Base-by-base conservation (phyloP, 2,113 vertebrate species). In the Lophius piscatorius region DNA sequence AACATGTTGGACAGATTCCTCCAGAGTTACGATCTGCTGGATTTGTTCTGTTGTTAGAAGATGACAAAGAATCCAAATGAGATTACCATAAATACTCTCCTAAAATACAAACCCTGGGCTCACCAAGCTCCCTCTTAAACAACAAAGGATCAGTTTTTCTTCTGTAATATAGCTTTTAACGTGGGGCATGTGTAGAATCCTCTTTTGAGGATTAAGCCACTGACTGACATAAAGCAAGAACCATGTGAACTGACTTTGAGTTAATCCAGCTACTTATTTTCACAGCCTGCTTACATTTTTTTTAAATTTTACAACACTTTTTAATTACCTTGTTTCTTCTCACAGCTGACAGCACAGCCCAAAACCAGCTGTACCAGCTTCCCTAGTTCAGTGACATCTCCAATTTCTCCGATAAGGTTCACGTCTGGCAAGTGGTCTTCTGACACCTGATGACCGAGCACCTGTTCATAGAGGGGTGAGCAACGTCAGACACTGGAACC, bases 1-100 rank as follows among this genome's bases (percentile, higher is more conserved):
- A 16, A 95, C 91, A 0, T 97, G 94, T 79, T 97, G 95, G 62
- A 96, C 94, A 0, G 94, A 95, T 55, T 97, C 95, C 79, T 94
- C 94, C 36, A 97, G 87, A 0, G 92, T 96, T 94, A 96, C 95
- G 70, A 97, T 96, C 81, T 93, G 94, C 88, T 93, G 93, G 76
- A 96, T 96, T 82, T 97, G 92, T 65, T 95, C 95, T 97, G 88
- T 2, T 63, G 81, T 85, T 26, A 79, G 62, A 33, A 55, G 13
- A 70, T 45, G 41, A 75, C n/a, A 54, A 17, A 41, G 17, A 13
- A 6, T 80, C 77, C 77, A 81, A 63, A 24, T 26, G 58, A 63
- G 69, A 83, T 73, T 54, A 69, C 40, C 48, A 55, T 29, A 76
- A 50, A 63, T 50, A 22, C 39, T 16, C 49, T 18, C 11, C 17